Evolutionary conservation across 1,140 invertebrate genomes (phyloP), one percentile per base, ranked within the genome.

Genomic region (Eurytemora carolleeae): DNA sequence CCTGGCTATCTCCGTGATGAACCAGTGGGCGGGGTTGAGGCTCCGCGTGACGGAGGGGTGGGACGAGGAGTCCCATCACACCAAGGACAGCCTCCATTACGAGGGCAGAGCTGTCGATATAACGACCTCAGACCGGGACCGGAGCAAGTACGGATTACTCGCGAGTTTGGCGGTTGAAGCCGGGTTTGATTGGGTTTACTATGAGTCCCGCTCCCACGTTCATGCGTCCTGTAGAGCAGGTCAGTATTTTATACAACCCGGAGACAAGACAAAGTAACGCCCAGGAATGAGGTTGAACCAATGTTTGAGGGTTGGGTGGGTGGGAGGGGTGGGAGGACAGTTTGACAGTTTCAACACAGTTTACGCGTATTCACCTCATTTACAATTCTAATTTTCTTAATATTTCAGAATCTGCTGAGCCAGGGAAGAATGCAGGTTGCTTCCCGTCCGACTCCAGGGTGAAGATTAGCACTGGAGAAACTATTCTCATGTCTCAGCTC

Each of bases 161-260:
- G 92, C 92, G 0, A 75, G 92, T 31, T 78, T 97, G n/a, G 92
- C 92, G 0, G 86, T 94, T 21, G 87, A 96, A 72, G 90, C 92
- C 15, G 92, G 92, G 66, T 97, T 97, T 79, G 91, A 96, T 77
- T 97, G 91, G 92, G 93, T 98, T 20, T 93, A 88, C 74, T 97
- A 95, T 72, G 90, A 95, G 72, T 86, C 85, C 68, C 79, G 88
- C 63, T 82, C 85, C 17, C 88, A 95, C 70, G 93, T 98, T 69
- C 93, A 98, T 73, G 94, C 90, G 73, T 95, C 91, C 24, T 91
- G 96, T 56, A 94, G 92, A 76, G 92, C 91, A 80, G 92, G 93
- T 98, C 78, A 80, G 76, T 75, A 3, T 15, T 22, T 12, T 24
- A 26, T 26, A 12, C 31, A 44, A n/a, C n/a, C n/a, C n/a, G n/a